These are phyloP conservation scores for Macrophya alboannulata DNA, from an alignment of 2,888 invertebrate genomes.

Conservation along the genomic window DNA sequence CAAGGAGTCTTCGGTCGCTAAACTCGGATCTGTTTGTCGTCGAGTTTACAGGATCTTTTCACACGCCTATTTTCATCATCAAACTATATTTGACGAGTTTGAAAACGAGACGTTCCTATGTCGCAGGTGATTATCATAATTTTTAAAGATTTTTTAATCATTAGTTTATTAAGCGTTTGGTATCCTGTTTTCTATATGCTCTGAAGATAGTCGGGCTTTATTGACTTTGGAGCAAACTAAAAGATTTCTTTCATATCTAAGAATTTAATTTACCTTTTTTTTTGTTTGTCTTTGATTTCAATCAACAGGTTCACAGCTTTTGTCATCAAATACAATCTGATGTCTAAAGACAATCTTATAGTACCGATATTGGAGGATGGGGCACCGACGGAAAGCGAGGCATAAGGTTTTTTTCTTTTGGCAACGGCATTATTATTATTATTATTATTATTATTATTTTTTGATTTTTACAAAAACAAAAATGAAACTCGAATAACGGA, in stretches of 20 bases:
- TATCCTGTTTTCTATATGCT: neutral
- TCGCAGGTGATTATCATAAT: conserved; percentile 81
- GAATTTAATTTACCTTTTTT: neutral
- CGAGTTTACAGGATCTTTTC: conserved; percentile 99
- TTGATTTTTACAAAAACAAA: neutral
- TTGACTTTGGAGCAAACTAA: neutral
- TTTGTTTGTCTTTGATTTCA: neutral
- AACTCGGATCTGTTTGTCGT: conserved; percentile 98
- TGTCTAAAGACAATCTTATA: conserved; percentile 99
- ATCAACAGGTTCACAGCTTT: conserved; percentile 93
- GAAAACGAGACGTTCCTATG: conserved; percentile 98
- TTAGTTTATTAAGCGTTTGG: neutral
- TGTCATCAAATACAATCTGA: conserved; percentile 98
- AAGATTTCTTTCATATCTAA: neutral
- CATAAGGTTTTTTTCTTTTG: conserved; percentile 63
- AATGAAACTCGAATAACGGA: conserved; percentile 28
- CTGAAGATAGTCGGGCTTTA: neutral
- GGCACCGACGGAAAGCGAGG: conserved; percentile 78
- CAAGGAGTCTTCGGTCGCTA: conserved; percentile 99
- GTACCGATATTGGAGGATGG: conserved; percentile 96
- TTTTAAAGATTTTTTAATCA: neutral
- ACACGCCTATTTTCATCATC: conserved; percentile 99
- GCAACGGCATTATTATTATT: neutral
- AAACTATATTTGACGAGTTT: conserved; percentile 98
- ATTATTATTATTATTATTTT: neutral